Evolutionary conservation across 1,140 invertebrate genomes (phyloP), one percentile per base, ranked within the genome.

Genomic region (Agrypnia vestita): DNA sequence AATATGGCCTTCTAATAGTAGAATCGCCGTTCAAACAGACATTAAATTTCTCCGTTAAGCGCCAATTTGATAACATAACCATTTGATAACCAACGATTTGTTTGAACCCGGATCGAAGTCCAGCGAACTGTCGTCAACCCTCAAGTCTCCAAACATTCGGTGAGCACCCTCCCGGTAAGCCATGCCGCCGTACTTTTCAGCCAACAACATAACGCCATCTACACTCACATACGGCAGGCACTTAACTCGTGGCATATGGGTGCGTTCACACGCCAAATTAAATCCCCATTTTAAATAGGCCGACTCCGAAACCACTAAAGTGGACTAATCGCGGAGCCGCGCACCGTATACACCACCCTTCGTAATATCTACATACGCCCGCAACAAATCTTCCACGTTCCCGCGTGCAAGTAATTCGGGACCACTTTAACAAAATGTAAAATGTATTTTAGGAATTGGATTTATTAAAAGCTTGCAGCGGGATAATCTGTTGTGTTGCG

Each of bases 281-380:
- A 69, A 61, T 51, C 67, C 80, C 49, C 71, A 79, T 55, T 82
- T 82, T 81, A 78, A 81, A 78, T 47, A 64, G 76, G 61, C 75
- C 76, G 76, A 49, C 71, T 78, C 73, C 47, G 75, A 81, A 81
- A 82, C 80, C 80, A 62, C 76, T 72, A 79, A 76, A 82, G 80
- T 82, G 77, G 59, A 77, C 80, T 82, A 82, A 82, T 82, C 76
- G 76, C 67, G 47, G 67, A 12, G 9, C 46, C 67, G 46, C 49
- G 25, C 49, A 44, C 25, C 6, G 25, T 35, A 6, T 35, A 35
- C 25, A 35, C 25, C 25, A 35, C 25, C 25, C 25, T 35, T 35
- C 25, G 6, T 35, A 35, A 35, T 35, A 35, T 35, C 25, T 6
- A 35, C 25, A 35, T 35, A 35, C 25, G 25, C 1, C 25, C 25